Conservation (phyloP, 2,888 invertebrate genomes). For the Calliphora vomitoria region DNA sequence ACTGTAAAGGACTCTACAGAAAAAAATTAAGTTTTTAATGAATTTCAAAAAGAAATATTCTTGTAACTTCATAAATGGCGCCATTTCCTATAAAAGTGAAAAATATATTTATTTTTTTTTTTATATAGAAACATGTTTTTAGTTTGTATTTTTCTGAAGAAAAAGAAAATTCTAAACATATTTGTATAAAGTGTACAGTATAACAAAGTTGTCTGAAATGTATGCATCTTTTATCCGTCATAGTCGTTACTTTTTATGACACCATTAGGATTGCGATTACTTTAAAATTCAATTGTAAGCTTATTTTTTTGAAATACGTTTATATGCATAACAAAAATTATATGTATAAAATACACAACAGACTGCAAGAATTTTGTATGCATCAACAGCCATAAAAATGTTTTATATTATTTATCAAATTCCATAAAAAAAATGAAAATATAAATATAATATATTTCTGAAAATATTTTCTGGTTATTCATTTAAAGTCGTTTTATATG, state of each 20-base stretch:
- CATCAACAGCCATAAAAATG: conserved; percentile 64
- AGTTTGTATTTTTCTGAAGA: not conserved
- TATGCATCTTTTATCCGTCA: conserved; percentile 65
- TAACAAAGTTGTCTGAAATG: conserved; percentile 44
- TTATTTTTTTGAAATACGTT: conserved; percentile 43
- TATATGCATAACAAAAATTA: conserved; percentile 38
- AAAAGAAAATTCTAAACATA: conserved; percentile 13
- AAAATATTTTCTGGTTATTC: conserved; percentile 10
- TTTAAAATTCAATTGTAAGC: conserved; percentile 65
- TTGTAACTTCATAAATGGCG: conserved; percentile 54
- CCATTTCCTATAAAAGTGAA: conserved; percentile 28
- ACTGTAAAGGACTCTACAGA: not conserved
- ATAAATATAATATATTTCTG: not conserved
- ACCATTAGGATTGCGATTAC: conserved; percentile 72
- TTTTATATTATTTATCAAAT: conserved; percentile 66
- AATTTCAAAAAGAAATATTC: conserved; percentile 41
- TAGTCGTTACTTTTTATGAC: conserved; percentile 74
- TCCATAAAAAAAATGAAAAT: conserved; percentile 41
- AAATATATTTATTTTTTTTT: conserved; percentile 13
- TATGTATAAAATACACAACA: conserved; percentile 3
- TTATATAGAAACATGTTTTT: not conserved
- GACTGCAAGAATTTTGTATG: conserved; percentile 44
- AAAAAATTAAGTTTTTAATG: conserved; percentile 38
- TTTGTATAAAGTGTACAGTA: not conserved
- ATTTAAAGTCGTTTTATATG: conserved; percentile 11